Evolutionary conservation across 2,113 vertebrate genomes (phyloP).

Genomic region (Rynchops niger): DNA sequence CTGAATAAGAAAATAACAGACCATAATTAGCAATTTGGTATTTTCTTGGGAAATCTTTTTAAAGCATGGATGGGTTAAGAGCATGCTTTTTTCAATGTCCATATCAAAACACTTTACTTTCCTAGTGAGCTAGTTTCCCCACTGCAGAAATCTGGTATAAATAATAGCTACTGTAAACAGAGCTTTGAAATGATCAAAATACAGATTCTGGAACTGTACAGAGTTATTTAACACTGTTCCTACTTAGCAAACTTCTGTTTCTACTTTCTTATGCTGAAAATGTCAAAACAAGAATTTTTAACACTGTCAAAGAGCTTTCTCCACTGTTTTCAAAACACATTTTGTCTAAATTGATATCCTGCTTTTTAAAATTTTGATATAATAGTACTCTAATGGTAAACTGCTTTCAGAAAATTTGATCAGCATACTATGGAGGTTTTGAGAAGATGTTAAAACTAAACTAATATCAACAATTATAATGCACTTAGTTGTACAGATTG

Average conservation of each 20-base stretch:
- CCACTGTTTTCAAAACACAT: slow-evolving; percentile 43
- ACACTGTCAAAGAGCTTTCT: neutral
- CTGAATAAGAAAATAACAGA: neutral
- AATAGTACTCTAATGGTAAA: neutral
- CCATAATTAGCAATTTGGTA: neutral
- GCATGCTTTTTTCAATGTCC: neutral
- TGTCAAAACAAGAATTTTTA: slow-evolving; percentile 55
- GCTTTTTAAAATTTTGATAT: neutral
- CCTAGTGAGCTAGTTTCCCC: neutral
- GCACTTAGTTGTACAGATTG: neutral
- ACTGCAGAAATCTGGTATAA: neutral
- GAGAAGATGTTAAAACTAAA: neutral
- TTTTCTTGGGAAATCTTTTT: neutral
- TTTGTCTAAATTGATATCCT: slow-evolving; percentile 11
- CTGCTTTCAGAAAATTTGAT: slow-evolving; percentile 8
- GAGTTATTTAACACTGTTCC: neutral
- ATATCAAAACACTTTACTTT: neutral
- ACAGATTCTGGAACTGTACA: neutral
- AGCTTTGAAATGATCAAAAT: neutral
- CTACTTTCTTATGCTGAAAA: slow-evolving; percentile 6
- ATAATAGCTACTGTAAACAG: neutral
- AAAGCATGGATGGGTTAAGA: neutral
- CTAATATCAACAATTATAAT: neutral
- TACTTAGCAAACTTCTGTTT: neutral
- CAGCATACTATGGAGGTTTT: neutral